Evolutionary conservation across 2,113 vertebrate species (phyloP).

Genomic region (Bos javanicus): DNA sequence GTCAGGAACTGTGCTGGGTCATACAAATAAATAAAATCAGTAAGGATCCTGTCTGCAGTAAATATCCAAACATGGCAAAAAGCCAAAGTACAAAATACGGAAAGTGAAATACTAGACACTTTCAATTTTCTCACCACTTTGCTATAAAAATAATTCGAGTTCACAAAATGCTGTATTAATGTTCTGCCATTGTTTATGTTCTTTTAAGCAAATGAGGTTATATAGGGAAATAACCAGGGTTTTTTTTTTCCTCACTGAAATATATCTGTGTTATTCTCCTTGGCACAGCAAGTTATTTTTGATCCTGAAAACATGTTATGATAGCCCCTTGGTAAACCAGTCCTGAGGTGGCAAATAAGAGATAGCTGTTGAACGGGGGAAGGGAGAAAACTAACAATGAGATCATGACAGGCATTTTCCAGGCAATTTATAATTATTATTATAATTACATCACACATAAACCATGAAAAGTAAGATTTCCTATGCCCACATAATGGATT

Average conservation of each 20-base stretch:
- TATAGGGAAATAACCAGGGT: neutral
- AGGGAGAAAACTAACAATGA: neutral
- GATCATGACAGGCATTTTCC: neutral
- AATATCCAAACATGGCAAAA: neutral
- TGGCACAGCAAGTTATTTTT: neutral
- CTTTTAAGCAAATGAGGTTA: neutral
- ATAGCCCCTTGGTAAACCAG: neutral
- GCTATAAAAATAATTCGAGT: neutral
- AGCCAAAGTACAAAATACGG: neutral
- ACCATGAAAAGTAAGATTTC: neutral
- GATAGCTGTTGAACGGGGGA: rapidly evolving
- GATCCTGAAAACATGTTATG: neutral
- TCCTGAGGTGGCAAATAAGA: neutral
- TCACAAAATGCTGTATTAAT: neutral
- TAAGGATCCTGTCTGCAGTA: neutral
- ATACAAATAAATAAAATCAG: neutral
- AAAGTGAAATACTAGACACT: neutral
- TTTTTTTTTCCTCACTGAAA: neutral
- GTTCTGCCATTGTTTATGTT: neutral
- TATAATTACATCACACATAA: neutral
- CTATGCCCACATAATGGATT: neutral
- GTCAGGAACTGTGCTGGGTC: neutral
- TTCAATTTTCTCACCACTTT: neutral
- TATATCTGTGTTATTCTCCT: neutral
- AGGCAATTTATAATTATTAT: neutral